Conservation (phyloP, 2,888 invertebrate species). For the Agonopterix subpropinquella region DNA sequence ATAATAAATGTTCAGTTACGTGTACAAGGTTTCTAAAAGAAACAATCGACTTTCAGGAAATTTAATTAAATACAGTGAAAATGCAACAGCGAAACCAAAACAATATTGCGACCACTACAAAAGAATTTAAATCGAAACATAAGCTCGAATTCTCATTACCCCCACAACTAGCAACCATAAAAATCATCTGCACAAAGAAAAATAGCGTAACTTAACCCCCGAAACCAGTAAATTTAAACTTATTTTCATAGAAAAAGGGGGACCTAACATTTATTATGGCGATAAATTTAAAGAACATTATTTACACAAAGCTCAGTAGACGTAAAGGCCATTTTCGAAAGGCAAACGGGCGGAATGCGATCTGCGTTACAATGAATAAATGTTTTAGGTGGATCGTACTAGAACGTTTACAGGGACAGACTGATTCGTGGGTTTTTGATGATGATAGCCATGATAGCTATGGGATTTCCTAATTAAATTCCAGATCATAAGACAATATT, state of each 20-base stretch:
- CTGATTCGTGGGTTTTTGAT: neutral
- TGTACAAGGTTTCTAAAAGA: too few relatives aligned
- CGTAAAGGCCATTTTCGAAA: conserved; percentile 67
- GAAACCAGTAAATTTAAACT: conserved; percentile 60
- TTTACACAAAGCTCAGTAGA: conserved; percentile 70
- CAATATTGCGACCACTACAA: too few relatives aligned
- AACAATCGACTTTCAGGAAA: too few relatives aligned
- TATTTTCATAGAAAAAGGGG: conserved; percentile 68
- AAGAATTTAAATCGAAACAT: neutral
- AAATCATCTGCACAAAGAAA: conserved; percentile 24
- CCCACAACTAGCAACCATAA: conserved; percentile 13
- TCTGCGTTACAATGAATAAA: conserved; percentile 65
- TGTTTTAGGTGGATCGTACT: conserved; percentile 45
- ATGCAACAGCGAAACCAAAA: too few relatives aligned
- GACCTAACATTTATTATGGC: conserved; percentile 66
- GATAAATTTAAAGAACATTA: conserved; percentile 72
- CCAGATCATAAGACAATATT: too few relatives aligned
- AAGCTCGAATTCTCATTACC: conserved; percentile 39
- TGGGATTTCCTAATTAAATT: too few relatives aligned
- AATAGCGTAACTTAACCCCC: conserved; percentile 39
- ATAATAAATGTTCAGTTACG: too few relatives aligned
- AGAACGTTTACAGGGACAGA: conserved; percentile 13
- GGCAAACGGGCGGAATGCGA: conserved; percentile 50
- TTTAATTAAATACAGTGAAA: too few relatives aligned
- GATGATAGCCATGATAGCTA: too few relatives aligned